A percentile compares a stretch with the other conserved stretches of the same genome.
Evolutionary conservation across 2,888 invertebrate species (phyloP).

Genomic region (Drosophila neonasuta): DNA sequence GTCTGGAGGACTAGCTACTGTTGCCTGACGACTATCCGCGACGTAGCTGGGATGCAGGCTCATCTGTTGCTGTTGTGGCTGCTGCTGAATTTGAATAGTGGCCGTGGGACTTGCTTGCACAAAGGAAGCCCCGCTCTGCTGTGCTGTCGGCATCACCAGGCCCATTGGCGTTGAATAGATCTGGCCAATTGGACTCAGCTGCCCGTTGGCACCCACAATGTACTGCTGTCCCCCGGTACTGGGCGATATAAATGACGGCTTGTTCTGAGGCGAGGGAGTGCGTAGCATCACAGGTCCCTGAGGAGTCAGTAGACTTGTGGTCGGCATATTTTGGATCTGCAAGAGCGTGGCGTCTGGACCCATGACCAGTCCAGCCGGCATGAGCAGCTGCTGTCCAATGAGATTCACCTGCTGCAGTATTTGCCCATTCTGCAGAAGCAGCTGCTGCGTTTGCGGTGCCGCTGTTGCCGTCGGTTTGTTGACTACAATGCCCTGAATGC

Average conservation of each 20-base stretch:
- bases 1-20: conserved; percentile 88
- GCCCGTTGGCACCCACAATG: conserved; percentile 89
- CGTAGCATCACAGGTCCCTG: conserved; percentile 89
- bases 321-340: conserved; percentile 90
- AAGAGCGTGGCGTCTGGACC: conserved; percentile 89
- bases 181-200: conserved; percentile 88
- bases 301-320: conserved; percentile 85
- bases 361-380: conserved; percentile 93
- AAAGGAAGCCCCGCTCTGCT: conserved; percentile 85
- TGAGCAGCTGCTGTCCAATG: conserved; percentile 91
- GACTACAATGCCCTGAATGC: conserved; percentile 89
- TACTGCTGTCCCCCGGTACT: conserved; percentile 87
- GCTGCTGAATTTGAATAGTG: conserved; percentile 87
- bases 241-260: conserved; percentile 87
- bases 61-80: conserved; percentile 71
- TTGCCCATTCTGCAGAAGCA: conserved; percentile 83
- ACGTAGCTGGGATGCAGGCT: conserved; percentile 74
- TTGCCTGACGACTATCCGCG: conserved; percentile 71
- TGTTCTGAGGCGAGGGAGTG: conserved; percentile 88
- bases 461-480: conserved; percentile 82
- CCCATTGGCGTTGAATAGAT: conserved; percentile 82
- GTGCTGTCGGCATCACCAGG: conserved; percentile 80
- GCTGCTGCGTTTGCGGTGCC: conserved; percentile 82
- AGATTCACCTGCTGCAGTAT: conserved; percentile 92
- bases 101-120: conserved; percentile 89